phyloP scores from a whole-genome alignment of 1,140 invertebrate genomes.

The Acromyrmex echinatior region DNA sequence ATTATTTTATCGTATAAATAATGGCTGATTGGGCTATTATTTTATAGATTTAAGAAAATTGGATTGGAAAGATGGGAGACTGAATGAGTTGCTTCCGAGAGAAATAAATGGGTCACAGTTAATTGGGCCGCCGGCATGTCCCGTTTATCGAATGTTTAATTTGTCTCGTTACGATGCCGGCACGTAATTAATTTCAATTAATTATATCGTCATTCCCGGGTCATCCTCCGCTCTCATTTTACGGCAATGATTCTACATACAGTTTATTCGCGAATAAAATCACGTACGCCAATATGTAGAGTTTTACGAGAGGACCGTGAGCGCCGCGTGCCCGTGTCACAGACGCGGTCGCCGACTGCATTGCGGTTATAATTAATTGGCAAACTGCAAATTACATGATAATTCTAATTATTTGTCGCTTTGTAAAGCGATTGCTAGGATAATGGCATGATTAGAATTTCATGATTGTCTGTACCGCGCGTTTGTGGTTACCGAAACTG shows the following conservation, averaged over 20 bases:
- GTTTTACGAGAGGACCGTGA: conserved; percentile 39
- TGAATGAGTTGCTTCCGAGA: not conserved
- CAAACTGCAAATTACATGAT: conserved; percentile 63
- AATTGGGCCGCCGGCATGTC: conserved; percentile 71
- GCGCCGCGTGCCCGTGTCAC: not conserved
- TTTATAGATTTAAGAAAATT: conserved; percentile 54
- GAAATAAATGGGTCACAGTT: conserved; percentile 68
- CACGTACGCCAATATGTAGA: conserved; percentile 56
- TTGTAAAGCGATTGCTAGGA: conserved; percentile 60
- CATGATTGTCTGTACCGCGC: conserved; percentile 48
- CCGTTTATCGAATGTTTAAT: conserved; percentile 80
- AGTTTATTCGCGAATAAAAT: conserved; percentile 54
- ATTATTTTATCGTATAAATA: conserved; percentile 1
- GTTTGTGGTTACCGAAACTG: conserved; percentile 23
- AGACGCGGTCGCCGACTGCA: conserved; percentile 26
- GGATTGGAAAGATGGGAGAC: conserved; percentile 11
- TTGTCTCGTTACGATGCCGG: conserved; percentile 73
- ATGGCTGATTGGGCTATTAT: not conserved
- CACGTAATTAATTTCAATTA: conserved; percentile 79
- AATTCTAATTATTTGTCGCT: conserved; percentile 64
- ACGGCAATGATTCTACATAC: conserved; percentile 49
- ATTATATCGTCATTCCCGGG: conserved; percentile 67
- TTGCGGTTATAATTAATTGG: conserved; percentile 63
- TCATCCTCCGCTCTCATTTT: conserved; percentile 53
- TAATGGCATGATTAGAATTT: conserved; percentile 60